phyloP scores from a whole-genome alignment of 2,113 vertebrate species.

The Tychaedon coryphoeus region DNA sequence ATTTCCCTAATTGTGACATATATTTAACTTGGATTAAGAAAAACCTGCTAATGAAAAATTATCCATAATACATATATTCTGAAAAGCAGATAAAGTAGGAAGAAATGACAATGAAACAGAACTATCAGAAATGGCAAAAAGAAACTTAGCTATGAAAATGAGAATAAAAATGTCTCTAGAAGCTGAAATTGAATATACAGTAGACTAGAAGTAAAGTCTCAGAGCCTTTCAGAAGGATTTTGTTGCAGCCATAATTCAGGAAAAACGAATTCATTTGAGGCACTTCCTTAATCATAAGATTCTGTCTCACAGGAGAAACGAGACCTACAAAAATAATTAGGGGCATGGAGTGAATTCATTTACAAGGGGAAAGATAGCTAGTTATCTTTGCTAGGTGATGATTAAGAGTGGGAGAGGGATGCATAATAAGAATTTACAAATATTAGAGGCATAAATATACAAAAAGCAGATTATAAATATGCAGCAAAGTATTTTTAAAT shows the following conservation, averaged over 20 bases:
- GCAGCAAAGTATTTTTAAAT: constrained; percentile 52
- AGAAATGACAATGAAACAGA: background rate
- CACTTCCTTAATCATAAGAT: constrained; percentile 56
- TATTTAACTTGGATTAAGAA: background rate
- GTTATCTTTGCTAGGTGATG: constrained; percentile 57
- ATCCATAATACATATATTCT: background rate
- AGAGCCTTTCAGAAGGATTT: background rate
- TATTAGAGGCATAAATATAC: constrained; percentile 67
- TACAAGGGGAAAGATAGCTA: constrained; percentile 56
- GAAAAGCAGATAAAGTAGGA: background rate
- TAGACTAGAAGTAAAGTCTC: background rate
- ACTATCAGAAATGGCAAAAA: background rate
- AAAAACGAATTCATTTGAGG: constrained; percentile 45
- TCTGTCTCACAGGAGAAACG: constrained; percentile 23
- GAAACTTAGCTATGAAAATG: background rate
- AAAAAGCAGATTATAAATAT: constrained; percentile 63
- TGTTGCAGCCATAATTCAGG: background rate
- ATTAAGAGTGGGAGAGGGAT: constrained; percentile 53
- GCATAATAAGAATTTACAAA: constrained; percentile 69
- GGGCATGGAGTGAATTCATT: constrained; percentile 48
- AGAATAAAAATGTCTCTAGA: background rate
- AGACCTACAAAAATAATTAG: constrained; percentile 63
- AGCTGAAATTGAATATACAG: background rate
- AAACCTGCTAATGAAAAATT: background rate
- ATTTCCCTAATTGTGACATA: background rate